These are phyloP conservation scores for Watsonalla binaria DNA, from an alignment of 2,888 invertebrate species.

Conservation along the genomic window DNA sequence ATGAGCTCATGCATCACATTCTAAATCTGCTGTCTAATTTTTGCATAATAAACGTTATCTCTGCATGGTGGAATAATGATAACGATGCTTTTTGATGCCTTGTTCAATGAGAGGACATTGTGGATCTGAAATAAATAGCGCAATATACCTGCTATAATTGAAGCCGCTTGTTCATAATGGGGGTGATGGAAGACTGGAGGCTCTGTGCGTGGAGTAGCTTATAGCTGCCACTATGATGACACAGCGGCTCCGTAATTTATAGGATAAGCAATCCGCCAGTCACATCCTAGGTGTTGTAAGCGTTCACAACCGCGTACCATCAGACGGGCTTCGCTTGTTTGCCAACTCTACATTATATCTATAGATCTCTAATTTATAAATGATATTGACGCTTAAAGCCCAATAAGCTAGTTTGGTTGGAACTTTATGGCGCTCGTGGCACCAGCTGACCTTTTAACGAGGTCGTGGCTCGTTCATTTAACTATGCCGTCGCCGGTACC, in stretches of 20 bases:
- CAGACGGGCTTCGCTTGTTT: constrained; percentile 15
- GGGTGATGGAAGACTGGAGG: too few relatives aligned
- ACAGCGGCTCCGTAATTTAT: too few relatives aligned
- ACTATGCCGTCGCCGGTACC: neutral
- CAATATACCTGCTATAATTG: too few relatives aligned
- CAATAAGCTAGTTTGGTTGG: constrained; percentile 25
- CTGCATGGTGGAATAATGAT: too few relatives aligned
- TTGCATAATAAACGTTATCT: neutral
- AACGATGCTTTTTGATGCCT: neutral
- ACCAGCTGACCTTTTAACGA: constrained; percentile 39
- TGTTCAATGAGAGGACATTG: neutral
- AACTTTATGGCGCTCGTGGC: constrained; percentile 38
- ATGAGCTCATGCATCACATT: neutral
- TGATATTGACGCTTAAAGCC: constrained; percentile 31
- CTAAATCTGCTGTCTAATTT: neutral
- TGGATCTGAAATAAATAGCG: too few relatives aligned
- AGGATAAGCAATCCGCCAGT: too few relatives aligned
- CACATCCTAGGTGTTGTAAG: too few relatives aligned
- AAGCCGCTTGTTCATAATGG: too few relatives aligned
- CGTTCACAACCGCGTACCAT: too few relatives aligned
- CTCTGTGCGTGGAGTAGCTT: too few relatives aligned
- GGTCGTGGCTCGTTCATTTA: constrained; percentile 31
- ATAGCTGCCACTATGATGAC: too few relatives aligned
- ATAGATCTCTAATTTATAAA: constrained; percentile 44
- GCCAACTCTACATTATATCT: too few relatives aligned